A percentile compares a stretch with the other conserved stretches of the same genome.
Conservation (phyloP, 2,113 vertebrate genomes). For the Sorex fumeus region DNA sequence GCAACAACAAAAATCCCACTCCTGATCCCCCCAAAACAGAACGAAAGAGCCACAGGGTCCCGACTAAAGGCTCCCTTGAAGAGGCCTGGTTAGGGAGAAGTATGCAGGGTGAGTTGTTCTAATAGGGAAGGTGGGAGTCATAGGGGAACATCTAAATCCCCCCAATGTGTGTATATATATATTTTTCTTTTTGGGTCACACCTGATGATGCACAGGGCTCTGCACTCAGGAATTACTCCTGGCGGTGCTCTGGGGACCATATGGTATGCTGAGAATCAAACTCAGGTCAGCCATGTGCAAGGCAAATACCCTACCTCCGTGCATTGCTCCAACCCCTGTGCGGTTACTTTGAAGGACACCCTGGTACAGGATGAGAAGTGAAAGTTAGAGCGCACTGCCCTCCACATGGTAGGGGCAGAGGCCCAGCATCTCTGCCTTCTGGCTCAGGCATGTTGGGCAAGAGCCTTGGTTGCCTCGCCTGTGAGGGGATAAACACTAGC, state of each 20-base stretch:
- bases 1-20: no score
- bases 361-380: neutral
- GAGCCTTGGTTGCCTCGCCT: neutral
- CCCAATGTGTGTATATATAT: neutral
- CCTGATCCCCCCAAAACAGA: no score
- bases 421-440: neutral
- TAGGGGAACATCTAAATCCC: conserved; percentile 5
- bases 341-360: neutral
- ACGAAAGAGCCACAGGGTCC: neutral
- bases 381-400: neutral
- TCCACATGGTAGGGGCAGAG: neutral
- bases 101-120: neutral
- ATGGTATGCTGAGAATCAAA: no score
- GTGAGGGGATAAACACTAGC: neutral
- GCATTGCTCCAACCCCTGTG: no score
- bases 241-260: no score
- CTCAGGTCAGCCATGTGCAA: no score
- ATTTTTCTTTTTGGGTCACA: conserved; percentile 1
- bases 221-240: no score
- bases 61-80: neutral
- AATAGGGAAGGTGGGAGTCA: neutral
- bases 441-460: neutral
- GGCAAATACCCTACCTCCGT: no score
- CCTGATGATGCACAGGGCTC: no score
- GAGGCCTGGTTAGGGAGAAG: neutral